Percentiles rank a stretch among this genome's conserved stretches.
These are phyloP conservation scores for Drosophila erecta DNA, from an alignment of 1,140 invertebrate species.

Conservation along the genomic window DNA sequence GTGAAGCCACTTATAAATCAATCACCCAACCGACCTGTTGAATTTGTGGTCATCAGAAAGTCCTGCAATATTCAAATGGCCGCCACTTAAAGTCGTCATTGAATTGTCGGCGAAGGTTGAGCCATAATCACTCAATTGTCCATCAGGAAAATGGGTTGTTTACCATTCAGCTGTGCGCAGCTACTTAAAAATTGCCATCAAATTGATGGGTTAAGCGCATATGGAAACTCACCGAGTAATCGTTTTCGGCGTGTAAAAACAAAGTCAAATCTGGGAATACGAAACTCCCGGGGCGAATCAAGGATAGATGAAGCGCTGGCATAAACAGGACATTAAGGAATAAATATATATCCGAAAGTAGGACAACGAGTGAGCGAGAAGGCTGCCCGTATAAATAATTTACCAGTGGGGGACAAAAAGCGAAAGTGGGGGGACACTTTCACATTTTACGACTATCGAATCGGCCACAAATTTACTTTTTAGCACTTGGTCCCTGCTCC, in stretches of 20 bases:
- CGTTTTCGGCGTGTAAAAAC: constrained; percentile 60
- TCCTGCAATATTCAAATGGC: constrained; percentile 34
- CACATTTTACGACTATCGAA: constrained; percentile 80
- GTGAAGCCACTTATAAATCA: not conserved
- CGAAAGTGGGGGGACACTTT: constrained; percentile 14
- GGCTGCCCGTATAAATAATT: constrained; percentile 53
- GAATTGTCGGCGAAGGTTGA: too few relatives aligned
- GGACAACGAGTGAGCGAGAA: constrained; percentile 35
- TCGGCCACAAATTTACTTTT: constrained; percentile 83
- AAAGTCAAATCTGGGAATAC: constrained; percentile 24
- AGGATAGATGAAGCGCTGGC: constrained; percentile 39
- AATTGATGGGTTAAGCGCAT: constrained; percentile 36
- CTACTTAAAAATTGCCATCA: constrained; percentile 58
- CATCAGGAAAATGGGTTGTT: constrained; percentile 52
- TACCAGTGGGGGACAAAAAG: constrained; percentile 33
- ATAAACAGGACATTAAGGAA: constrained; percentile 80
- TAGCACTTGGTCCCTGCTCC: constrained; percentile 78
- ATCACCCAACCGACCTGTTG: constrained; percentile 18
- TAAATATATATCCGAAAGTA: constrained; percentile 66
- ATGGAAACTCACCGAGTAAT: constrained; percentile 75
- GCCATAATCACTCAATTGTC: constrained; percentile 4
- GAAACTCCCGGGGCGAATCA: constrained; percentile 50
- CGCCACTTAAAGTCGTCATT: constrained; percentile 12
- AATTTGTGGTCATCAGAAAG: constrained; percentile 2
- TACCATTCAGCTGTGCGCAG: constrained; percentile 65